Evolutionary conservation across 2,888 invertebrate species (phyloP), one percentile per base, ranked within the genome.

Genomic region (Stramonita haemastoma): DNA sequence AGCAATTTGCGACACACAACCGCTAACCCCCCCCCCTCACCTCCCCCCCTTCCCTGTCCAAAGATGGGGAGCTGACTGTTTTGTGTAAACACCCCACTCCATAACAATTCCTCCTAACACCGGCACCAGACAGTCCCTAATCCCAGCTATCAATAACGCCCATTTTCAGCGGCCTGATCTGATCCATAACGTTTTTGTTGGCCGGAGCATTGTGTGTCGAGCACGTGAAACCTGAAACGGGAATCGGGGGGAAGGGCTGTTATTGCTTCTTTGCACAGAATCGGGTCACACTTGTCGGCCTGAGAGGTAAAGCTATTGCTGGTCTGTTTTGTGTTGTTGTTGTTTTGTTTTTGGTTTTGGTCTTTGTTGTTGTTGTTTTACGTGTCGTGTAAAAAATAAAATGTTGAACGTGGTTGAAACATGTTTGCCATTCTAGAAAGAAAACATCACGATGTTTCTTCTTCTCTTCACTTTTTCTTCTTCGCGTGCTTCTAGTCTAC

Each of bases 261-360:
- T 84, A 85, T 85, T 84, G 89, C 73, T 89, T 66, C 73, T 73
- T 89, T 32, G 66, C 84, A 85, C 89, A 84, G 77, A 89, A 89
- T 29, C 60, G 29, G 56, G 56, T 32, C 56, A 60, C 60, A 19
- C 46, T 83, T 83, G 81, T 81, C 11, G 36, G 22, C 36, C 17
- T 36, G n/a, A 36, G 81, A 19, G 6, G 77, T 79, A 79, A 79
- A 22, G 26, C 60, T 46, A 46, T 46, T 46, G 2, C 8, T 46
- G n/a, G n/a, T 46, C 8, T 2, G n/a, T n/a, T 2, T 46, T 2
- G 2, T 46, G 46, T 46, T 46, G 46, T 2, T 46, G 8, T 46
- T 46, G 8, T 46, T 46, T 8, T 46, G n/a, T n/a, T 46, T 46
- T 46, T 46, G 46, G n/a, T n/a, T 2, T 46, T 2, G 2, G 46